Percentiles rank a stretch among this genome's conserved stretches.
Conservation (phyloP, 1,140 invertebrate species). For the Ectropis grisescens region DNA sequence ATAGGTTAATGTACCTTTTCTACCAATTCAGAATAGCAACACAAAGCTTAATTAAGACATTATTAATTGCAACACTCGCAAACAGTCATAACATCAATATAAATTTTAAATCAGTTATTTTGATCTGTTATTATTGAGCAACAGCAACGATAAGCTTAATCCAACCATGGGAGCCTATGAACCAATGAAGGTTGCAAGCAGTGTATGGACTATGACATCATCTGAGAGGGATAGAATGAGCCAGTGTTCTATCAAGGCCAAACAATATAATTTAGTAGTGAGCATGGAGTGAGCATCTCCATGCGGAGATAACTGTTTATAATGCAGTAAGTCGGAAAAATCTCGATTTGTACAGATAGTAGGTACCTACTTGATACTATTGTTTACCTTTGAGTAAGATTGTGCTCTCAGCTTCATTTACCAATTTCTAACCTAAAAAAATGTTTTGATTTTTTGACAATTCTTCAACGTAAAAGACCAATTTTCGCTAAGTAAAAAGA, state of each 20-base stretch:
- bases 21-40: too few species aligned
- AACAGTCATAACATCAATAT: not conserved
- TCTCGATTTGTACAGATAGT: not conserved
- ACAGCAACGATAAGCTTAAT: not conserved
- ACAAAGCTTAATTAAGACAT: too few species aligned
- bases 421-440: constrained; percentile 23
- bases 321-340: too few species aligned
- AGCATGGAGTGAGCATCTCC: too few species aligned
- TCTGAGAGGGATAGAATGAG: constrained; percentile 14
- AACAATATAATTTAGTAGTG: constrained; percentile 1
- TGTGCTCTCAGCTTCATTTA: constrained; percentile 50
- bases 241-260: constrained; percentile 12
- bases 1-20: constrained; percentile 6
- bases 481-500: too few species aligned
- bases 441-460: too few species aligned
- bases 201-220: constrained; percentile 38
- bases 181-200: not conserved
- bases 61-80: not conserved
- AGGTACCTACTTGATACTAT: not conserved
- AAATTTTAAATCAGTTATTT: not conserved
- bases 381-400: constrained; percentile 41
- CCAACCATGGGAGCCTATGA: not conserved
- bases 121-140: not conserved
- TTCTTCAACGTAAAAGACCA: too few species aligned
- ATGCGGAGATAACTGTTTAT: too few species aligned